Evolutionary conservation across 2,888 invertebrate genomes (phyloP), one percentile per base, ranked within the genome.

Genomic region (Dryomyza anilis): DNA sequence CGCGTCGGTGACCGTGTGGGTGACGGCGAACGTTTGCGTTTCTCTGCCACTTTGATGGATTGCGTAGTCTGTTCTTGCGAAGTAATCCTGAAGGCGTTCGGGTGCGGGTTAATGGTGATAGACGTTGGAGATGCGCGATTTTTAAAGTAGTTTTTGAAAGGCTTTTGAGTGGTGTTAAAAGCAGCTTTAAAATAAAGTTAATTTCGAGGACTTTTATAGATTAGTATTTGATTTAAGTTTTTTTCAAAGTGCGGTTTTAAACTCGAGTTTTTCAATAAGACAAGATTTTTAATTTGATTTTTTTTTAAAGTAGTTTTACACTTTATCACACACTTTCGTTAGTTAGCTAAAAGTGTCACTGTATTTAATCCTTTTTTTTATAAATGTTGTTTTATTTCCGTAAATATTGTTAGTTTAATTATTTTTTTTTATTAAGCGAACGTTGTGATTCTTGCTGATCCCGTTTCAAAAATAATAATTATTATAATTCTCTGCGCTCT

Each of bases 31-130:
- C 78, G 76, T 68, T 81, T 82, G 70, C 80, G 76, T 83, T 82
- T 83, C 70, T 83, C 81, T 76, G 82, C 81, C 81, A 81, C 82
- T 80, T 81, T 83, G 77, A 74, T 63, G 70, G 70, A 70, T 71
- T 67, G 62, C 45, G 14, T 16, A 16, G n/a, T 12, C 14, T 48
- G n/a, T 4, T 58, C 59, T 46, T 30, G 59, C 19, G 53, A 63
- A 59, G 66, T 66, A 66, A 66, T 66, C 53, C 46, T 66, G 59
- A 19, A 4, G 46, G 48, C 27, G 29, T 2, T 7, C 23, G 48
- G 21, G 48, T 2, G 14, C 7, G 3, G 3, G 3, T n/a, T 1
- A 23, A 21, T 21, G 16, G 2, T 7, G 19, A 23, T 33, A 39
- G 61, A 29, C 19, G 33, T 55, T 30, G 14, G 39, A 16, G 43